Base-by-base conservation (phyloP, 2,888 invertebrate genomes). In the Stenoptilia bipunctidactyla region DNA sequence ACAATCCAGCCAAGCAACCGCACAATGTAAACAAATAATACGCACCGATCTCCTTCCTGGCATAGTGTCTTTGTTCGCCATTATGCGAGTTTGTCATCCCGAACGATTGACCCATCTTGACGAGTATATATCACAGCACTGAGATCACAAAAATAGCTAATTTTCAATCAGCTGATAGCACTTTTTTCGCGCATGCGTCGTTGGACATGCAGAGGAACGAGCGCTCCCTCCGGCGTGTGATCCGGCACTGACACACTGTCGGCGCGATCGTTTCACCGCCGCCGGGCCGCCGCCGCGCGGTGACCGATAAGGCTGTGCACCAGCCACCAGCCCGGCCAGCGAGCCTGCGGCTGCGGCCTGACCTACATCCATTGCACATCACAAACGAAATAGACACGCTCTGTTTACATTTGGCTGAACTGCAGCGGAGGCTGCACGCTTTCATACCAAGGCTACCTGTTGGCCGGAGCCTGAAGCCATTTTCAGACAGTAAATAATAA, bases 41-140 rank as follows among this genome's bases (percentile, higher is more conserved):
- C 82, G 51, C 59, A 84, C 85, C 84, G 51, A 73, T 74, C 55
- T 83, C 82, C 61, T 85, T 85, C 52, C 80, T 79, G 48, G 66
- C 63, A 50, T 69, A 73, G 45, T 79, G 76, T 50, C 84, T 61
- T 40, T 80, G 30, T 30, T 30, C 79, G 34, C 74, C 72, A 48
- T 67, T 69, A 58, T 84, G 80, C 27, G 83, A 79, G 47, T 71
- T 76, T 41, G 79, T 71, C 15, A 77, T 83, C 41, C 85, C 85
- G 52, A 85, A 85, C 34, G 80, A 68, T 51, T 85, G 85, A 45
- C 85, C 85, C 85, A 85, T 85, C 50, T 58, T 66, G 30, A n/a
- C 3, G 58, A 34, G 25, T 27, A 34, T 13, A 34, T 33, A 61
- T 62, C 71, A 68, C 68, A 62, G 57, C 67, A 67, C 66, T 56